These are phyloP conservation scores for Atherinosoma microstoma DNA, from an alignment of 2,797 vertebrate genomes.

Conservation along the genomic window DNA sequence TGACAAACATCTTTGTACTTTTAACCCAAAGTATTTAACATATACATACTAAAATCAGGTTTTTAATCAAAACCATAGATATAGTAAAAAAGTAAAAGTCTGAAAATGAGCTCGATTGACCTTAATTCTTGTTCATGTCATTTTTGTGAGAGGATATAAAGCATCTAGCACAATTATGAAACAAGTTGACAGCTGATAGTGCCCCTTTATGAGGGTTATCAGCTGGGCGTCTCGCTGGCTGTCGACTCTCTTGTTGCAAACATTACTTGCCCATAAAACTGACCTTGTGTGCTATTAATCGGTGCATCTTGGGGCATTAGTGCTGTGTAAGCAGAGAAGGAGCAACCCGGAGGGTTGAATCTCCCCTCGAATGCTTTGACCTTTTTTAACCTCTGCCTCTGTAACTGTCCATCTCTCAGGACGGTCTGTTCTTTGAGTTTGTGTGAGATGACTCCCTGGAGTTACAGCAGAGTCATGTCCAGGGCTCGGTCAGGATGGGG, in stretches of 20 bases:
- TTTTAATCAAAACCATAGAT: not conserved
- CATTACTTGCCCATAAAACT: constrained; percentile 7
- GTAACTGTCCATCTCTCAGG: constrained; percentile 28
- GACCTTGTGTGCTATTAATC: constrained; percentile 13
- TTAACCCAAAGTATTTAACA: not conserved
- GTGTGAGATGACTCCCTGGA: constrained; percentile 71
- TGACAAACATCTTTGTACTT: too few species aligned
- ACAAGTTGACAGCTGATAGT: constrained; percentile 7
- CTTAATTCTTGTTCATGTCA: not conserved
- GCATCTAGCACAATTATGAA: not conserved
- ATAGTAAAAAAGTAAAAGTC: not conserved
- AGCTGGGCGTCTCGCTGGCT: not conserved
- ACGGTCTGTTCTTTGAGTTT: constrained; percentile 68
- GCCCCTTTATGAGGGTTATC: not conserved
- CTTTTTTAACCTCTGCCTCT: constrained; percentile 43
- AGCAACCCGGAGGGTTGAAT: not conserved
- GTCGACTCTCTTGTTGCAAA: constrained; percentile 23
- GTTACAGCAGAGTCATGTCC: constrained; percentile 65
- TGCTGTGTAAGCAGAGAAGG: constrained; percentile 56
- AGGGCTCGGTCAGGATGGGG: constrained; percentile 68
- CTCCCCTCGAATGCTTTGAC: constrained; percentile 16
- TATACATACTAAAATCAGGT: not conserved
- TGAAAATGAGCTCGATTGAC: not conserved
- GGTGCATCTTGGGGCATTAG: not conserved
- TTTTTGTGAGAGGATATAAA: not conserved